phyloP scores from a whole-genome alignment of 2,888 invertebrate species.

The Pomacea canaliculata region DNA sequence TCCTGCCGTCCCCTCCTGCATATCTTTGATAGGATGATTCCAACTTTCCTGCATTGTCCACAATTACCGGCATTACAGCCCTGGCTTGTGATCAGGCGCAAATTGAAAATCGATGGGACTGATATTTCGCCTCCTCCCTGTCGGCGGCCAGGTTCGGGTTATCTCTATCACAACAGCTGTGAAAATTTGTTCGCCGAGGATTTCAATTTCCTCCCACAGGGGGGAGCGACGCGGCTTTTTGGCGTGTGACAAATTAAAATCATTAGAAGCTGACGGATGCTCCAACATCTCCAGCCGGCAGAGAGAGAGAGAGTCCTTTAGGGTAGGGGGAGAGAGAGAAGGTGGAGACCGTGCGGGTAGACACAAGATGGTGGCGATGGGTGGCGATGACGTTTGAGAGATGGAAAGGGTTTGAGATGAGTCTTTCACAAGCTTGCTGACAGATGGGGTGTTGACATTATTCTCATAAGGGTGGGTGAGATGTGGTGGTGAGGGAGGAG shows the following conservation, averaged over 20 bases:
- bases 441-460: neutral
- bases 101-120: constrained; percentile 22
- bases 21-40: neutral
- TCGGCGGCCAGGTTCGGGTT: neutral
- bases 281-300: too few species aligned
- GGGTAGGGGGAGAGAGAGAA: neutral
- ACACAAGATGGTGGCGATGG: neutral
- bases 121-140: constrained; percentile 4
- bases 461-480: too few species aligned
- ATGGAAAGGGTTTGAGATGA: neutral
- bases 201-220: constrained; percentile 24
- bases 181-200: constrained; percentile 23
- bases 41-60: constrained; percentile 1
- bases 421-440: neutral
- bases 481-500: neutral
- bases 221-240: neutral
- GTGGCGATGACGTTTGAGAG: neutral
- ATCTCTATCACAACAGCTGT: constrained; percentile 12
- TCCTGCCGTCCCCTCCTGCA: neutral
- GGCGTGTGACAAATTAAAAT: too few species aligned
- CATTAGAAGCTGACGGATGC: too few species aligned
- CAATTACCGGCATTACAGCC: constrained; percentile 1
- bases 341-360: neutral
- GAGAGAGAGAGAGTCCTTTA: neutral
- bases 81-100: neutral